Evolutionary conservation across 2,888 invertebrate species (phyloP).

Genomic region (Cloeon dipterum): DNA sequence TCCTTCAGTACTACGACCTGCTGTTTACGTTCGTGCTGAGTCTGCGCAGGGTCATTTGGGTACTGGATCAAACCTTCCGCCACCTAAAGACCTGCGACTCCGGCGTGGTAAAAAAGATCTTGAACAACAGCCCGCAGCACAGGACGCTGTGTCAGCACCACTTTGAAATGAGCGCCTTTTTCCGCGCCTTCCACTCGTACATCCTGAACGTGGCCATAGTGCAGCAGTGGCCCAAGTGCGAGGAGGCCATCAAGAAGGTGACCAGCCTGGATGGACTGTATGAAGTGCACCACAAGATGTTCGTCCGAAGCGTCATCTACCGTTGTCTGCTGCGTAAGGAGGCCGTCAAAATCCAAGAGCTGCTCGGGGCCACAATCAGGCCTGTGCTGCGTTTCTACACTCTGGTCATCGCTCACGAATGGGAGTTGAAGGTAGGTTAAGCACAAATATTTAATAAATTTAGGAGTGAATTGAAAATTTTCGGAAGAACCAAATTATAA

Average conservation of each 20-base stretch:
- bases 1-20: slow-evolving; percentile 36
- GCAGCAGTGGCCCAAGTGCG: neutral
- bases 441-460: too few species aligned
- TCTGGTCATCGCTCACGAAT: too few species aligned
- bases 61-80: slow-evolving; percentile 39
- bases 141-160: neutral
- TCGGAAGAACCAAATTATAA: too few species aligned
- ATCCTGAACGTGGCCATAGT: neutral
- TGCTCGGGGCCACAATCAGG: too few species aligned
- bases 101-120: neutral
- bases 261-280: neutral
- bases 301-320: neutral
- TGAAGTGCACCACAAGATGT: neutral
- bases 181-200: neutral
- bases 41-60: slow-evolving; percentile 51
- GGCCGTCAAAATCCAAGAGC: too few species aligned
- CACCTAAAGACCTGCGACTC: neutral
- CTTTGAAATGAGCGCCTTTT: neutral
- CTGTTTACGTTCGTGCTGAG: slow-evolving; percentile 56
- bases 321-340: neutral
- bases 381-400: too few species aligned
- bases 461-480: too few species aligned
- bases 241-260: neutral
- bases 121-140: neutral
- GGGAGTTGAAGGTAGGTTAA: too few species aligned